phyloP scores from a whole-genome alignment of 2,888 invertebrate species.

The Agrochola macilenta region DNA sequence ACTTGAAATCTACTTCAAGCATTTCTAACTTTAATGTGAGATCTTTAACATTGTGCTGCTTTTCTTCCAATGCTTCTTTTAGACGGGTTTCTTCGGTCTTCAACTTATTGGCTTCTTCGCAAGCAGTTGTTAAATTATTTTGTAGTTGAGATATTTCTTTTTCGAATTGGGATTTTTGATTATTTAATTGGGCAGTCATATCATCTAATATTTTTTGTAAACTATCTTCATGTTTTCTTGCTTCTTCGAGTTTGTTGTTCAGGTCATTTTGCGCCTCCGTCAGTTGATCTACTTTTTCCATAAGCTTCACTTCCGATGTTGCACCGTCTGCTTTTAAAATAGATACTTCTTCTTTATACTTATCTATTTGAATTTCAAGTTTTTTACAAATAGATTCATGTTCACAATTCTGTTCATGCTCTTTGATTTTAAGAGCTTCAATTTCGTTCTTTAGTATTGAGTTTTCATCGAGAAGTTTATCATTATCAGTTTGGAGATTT shows the following conservation, averaged over 20 bases:
- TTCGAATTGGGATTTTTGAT: constrained; percentile 83
- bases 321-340: constrained; percentile 85
- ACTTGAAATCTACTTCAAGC: constrained; percentile 86
- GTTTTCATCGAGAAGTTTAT: constrained; percentile 85
- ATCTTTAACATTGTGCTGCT: constrained; percentile 83
- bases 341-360: constrained; percentile 85
- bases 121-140: constrained; percentile 74
- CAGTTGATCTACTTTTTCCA: constrained; percentile 88
- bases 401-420: constrained; percentile 82
- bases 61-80: constrained; percentile 79
- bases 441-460: constrained; percentile 84
- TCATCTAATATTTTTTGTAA: constrained; percentile 86
- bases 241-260: constrained; percentile 87
- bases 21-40: constrained; percentile 85
- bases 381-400: constrained; percentile 82
- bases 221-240: constrained; percentile 87
- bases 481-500: constrained; percentile 79
- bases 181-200: constrained; percentile 85
- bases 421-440: constrained; percentile 81
- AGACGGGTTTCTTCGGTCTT: constrained; percentile 77
- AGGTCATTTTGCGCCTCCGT: constrained; percentile 88
- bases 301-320: constrained; percentile 85
- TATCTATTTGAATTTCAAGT: constrained; percentile 85
- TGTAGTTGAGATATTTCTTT: constrained; percentile 81
- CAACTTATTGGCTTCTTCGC: constrained; percentile 77